Conservation (phyloP, 2,113 vertebrate genomes). For the Castor canadensis region DNA sequence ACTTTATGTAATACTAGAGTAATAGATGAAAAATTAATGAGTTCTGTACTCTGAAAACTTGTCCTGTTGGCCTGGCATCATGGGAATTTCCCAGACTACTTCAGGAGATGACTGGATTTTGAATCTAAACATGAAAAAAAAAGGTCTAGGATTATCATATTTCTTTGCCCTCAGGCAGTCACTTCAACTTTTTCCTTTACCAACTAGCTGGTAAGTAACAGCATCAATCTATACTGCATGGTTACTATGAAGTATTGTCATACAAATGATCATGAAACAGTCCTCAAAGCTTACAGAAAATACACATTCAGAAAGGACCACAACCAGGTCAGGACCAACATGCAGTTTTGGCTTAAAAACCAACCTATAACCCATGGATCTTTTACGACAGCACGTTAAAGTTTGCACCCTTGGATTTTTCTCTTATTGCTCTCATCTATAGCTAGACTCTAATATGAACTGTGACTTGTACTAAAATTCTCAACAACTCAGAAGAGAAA, state of each 20-base stretch:
- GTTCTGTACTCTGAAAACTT: not conserved
- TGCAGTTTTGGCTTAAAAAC: constrained; percentile 26
- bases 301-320: not conserved
- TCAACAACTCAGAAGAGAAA: not conserved
- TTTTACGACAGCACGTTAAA: constrained; percentile 31
- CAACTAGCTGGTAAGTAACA: not conserved
- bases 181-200: not conserved
- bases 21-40: not conserved
- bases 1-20: not conserved
- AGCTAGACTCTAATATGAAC: not conserved
- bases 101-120: not conserved
- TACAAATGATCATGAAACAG: not conserved
- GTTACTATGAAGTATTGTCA: not conserved
- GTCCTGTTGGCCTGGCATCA: not conserved
- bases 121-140: not conserved
- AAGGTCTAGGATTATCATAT: not conserved
- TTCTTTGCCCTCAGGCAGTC: not conserved
- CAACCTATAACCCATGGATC: not conserved
- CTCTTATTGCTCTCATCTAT: not conserved
- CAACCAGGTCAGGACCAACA: not conserved
- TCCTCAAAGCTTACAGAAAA: not conserved
- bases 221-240: not conserved
- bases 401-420: not conserved
- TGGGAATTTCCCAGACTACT: not conserved
- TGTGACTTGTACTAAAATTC: constrained; percentile 8